Percentiles rank a stretch among this genome's conserved stretches.
These are phyloP conservation scores for Leptinotarsa texana DNA, from an alignment of 1,140 invertebrate species.

Conservation along the genomic window DNA sequence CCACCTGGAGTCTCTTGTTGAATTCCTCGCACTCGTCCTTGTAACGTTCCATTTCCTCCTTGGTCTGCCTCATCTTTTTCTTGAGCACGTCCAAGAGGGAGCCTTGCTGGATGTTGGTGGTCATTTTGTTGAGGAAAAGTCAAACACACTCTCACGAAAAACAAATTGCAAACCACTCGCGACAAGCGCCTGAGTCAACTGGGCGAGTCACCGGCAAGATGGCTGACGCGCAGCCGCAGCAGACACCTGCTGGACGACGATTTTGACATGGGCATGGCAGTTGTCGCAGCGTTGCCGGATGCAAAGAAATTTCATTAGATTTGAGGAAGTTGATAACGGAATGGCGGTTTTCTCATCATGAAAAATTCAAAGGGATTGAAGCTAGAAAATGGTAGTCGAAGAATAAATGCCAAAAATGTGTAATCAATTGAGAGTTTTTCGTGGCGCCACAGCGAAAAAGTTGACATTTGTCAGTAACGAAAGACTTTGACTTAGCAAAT, in stretches of 20 bases:
- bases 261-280: conserved; percentile 1
- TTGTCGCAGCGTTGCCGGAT: neutral
- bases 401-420: too few relatives aligned
- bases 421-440: too few relatives aligned
- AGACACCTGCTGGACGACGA: conserved; percentile 29
- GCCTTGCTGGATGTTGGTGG: conserved; percentile 82
- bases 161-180: conserved; percentile 15
- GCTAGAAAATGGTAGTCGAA: too few relatives aligned
- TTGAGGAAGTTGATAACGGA: too few relatives aligned
- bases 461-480: too few relatives aligned
- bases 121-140: conserved; percentile 63
- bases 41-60: conserved; percentile 96
- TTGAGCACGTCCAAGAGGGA: conserved; percentile 93
- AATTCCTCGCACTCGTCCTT: conserved; percentile 94
- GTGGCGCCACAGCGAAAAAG: too few relatives aligned
- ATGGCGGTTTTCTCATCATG: too few relatives aligned
- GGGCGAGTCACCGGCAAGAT: conserved; percentile 44
- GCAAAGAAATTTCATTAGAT: too few relatives aligned
- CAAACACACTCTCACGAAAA: conserved; percentile 24
- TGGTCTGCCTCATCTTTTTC: conserved; percentile 98
- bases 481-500: too few relatives aligned
- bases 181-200: conserved; percentile 30
- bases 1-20: conserved; percentile 86
- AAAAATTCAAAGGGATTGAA: too few relatives aligned
- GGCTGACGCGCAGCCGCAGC: conserved; percentile 37